Evolutionary conservation across 92 coral and sea anemone species (phyloP).

Genomic region (Palythoa grandis): DNA sequence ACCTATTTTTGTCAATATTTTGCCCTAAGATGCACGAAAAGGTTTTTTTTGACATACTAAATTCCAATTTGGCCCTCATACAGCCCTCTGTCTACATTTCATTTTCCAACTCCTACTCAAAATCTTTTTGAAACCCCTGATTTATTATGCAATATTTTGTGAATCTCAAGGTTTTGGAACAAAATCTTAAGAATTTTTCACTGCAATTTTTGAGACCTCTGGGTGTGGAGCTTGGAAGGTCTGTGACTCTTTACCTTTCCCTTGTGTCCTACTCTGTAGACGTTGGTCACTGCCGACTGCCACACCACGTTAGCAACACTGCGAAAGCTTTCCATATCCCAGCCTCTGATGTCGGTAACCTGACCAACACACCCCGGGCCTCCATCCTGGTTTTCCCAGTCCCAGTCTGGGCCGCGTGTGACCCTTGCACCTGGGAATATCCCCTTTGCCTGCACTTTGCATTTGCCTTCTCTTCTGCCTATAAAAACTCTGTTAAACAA

Average conservation of each 20-base stretch:
- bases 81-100: too few relatives aligned
- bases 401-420: constrained; percentile 89
- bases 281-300: constrained; percentile 66
- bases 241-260: constrained; percentile 68
- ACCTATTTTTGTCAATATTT: too few relatives aligned
- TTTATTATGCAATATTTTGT: too few relatives aligned
- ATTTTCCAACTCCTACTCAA: too few relatives aligned
- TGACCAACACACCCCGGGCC: constrained; percentile 62
- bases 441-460: constrained; percentile 61
- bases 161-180: too few relatives aligned
- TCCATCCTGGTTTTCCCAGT: constrained; percentile 91
- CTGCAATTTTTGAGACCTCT: too few relatives aligned
- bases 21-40: too few relatives aligned
- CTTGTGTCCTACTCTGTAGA: constrained; percentile 88
- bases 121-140: too few relatives aligned
- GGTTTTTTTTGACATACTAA: too few relatives aligned
- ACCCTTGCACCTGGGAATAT: constrained; percentile 70
- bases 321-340: constrained; percentile 80
- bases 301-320: constrained; percentile 83
- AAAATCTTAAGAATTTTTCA: too few relatives aligned
- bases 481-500: constrained; percentile 56
- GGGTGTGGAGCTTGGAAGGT: too few relatives aligned
- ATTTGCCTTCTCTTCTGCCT: constrained; percentile 70
- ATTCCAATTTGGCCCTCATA: too few relatives aligned
- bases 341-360: constrained; percentile 73